Evolutionary conservation across 2,113 vertebrate species (phyloP).

Genomic region (Alethe castanea): DNA sequence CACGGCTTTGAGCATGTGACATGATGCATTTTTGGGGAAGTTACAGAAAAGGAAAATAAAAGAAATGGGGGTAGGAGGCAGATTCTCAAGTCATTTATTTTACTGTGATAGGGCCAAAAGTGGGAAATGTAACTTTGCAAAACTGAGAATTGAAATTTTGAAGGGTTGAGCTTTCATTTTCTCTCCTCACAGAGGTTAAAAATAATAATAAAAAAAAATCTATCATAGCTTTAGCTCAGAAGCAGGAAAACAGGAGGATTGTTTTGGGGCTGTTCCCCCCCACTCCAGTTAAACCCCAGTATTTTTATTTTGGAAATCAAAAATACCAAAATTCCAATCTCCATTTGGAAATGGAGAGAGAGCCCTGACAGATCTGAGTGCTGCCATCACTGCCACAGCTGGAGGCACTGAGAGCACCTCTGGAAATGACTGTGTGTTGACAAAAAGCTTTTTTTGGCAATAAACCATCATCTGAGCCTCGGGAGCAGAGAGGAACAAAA

Average conservation of each 20-base stretch:
- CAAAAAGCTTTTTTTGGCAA: conserved; percentile 11
- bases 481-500: conserved; percentile 10
- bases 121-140: background rate
- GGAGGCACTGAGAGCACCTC: background rate
- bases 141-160: background rate
- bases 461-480: background rate
- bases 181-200: background rate
- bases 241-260: background rate
- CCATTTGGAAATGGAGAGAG: background rate
- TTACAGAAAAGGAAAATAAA: background rate
- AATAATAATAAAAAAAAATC: background rate
- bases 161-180: background rate
- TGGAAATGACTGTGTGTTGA: background rate
- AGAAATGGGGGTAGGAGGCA: background rate
- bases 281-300: background rate
- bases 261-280: background rate
- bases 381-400: background rate
- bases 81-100: background rate
- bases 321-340: no score
- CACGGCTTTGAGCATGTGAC: background rate
- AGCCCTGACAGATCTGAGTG: background rate
- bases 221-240: background rate
- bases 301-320: background rate
- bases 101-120: background rate
- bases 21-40: background rate